Base-by-base conservation (phyloP, 1,140 invertebrate genomes). In the Solen grandis region DNA sequence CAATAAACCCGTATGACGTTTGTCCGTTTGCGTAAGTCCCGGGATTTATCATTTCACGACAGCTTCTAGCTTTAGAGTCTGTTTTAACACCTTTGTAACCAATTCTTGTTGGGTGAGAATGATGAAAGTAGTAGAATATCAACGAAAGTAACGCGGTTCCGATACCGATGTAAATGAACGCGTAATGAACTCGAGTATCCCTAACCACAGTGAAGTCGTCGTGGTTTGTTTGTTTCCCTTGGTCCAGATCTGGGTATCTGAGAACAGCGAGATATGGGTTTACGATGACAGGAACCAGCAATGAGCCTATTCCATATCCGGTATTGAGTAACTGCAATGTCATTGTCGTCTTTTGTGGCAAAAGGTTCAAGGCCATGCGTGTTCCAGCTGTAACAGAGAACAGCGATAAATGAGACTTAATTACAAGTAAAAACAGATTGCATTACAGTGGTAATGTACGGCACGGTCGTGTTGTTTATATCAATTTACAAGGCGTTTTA, bases 1-100 rank as follows among this genome's bases (percentile, higher is more conserved):
- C 35, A 13, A 25, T 46, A 5, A 38, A 31, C 19, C 55, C 70
- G 29, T 74, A 74, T n/a, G 25, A 36, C 41, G 63, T 33, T 22
- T 60, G 59, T 31, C 70, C 70, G 52, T 74, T 62, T 41, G 70
- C 55, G 19, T 74, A 74, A 4, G 70, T 74, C 0, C 55, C 70
- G 4, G 70, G 70, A 27, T 74, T 74, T 3, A 74, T 62, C 70
- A 74, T 74, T n/a, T n/a, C n/a, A 10, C 33, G 41, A n/a, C 60
- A 62, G 5, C 55, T 41, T 27, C 46, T 35, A 31, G 41, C 63
- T 41, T 50, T 74, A n/a, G 29, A 16, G 4, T 33, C 31, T n/a
- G 70, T 29, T 41, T 50, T 60, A 50, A 62, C 38, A 2, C 22
- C 22, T 31, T 22, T 62, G 52, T 74, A 74, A 31, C 35, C 59